These are phyloP conservation scores for Sphecodes monilicornis DNA, from an alignment of 2,888 invertebrate genomes.

Conservation along the genomic window DNA sequence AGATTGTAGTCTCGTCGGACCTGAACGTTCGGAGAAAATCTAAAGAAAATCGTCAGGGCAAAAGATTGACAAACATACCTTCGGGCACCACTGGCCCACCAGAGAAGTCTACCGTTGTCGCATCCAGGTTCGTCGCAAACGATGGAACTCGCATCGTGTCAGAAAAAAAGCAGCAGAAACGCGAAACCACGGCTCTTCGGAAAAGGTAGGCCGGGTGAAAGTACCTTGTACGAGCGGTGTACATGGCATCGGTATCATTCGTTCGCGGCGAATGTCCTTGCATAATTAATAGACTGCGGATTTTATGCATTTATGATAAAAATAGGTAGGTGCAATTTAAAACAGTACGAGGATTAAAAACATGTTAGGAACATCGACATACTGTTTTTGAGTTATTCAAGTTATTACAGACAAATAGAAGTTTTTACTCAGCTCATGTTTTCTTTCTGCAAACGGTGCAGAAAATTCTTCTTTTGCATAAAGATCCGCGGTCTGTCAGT, in stretches of 20 bases:
- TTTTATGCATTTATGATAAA: too few relatives aligned
- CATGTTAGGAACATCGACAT: too few relatives aligned
- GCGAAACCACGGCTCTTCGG: constrained; percentile 70
- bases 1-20: constrained; percentile 84
- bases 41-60: constrained; percentile 82
- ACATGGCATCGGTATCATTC: not conserved
- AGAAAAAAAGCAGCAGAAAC: constrained; percentile 76
- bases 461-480: too few relatives aligned
- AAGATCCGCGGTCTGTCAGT: too few relatives aligned
- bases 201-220: constrained; percentile 70
- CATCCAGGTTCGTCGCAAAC: constrained; percentile 77
- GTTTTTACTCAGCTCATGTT: too few relatives aligned
- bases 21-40: constrained; percentile 81
- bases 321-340: too few relatives aligned
- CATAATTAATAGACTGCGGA: too few relatives aligned
- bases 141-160: constrained; percentile 78
- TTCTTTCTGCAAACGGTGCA: too few relatives aligned
- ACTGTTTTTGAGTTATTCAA: too few relatives aligned
- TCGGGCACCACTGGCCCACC: constrained; percentile 79
- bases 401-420: too few relatives aligned
- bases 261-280: not conserved
- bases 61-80: constrained; percentile 81
- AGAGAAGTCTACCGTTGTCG: constrained; percentile 78
- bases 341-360: too few relatives aligned
- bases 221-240: not conserved